Evolutionary conservation across 1,140 invertebrate species (phyloP).

Genomic region (Mercenaria mercenaria): DNA sequence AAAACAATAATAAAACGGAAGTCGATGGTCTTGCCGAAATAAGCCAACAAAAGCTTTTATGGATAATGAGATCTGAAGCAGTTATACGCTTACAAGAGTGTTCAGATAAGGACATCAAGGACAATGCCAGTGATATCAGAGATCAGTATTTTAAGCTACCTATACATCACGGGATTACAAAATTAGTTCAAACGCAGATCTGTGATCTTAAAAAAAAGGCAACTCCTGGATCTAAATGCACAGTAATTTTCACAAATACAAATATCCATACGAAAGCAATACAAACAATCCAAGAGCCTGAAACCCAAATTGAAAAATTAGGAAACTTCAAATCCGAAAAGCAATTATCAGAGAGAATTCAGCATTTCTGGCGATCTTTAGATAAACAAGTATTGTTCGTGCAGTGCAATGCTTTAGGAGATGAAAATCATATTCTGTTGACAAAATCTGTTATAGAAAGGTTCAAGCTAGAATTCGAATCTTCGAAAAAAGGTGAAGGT

Average conservation of each 20-base stretch:
- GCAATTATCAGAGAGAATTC: constrained; percentile 31
- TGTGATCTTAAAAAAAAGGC: background rate
- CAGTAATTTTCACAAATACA: constrained; percentile 37
- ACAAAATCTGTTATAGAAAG: constrained; percentile 53
- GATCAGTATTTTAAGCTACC: constrained; percentile 48
- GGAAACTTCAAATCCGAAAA: constrained; percentile 69
- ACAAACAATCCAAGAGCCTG: background rate
- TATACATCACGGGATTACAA: constrained; percentile 20
- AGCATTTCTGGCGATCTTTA: constrained; percentile 47
- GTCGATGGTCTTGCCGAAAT: constrained; percentile 44
- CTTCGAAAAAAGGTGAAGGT: background rate
- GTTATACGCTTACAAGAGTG: background rate
- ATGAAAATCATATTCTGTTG: constrained; percentile 46
- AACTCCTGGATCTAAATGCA: background rate
- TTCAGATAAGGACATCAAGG: background rate
- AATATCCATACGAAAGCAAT: constrained; percentile 11
- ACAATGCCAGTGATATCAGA: background rate
- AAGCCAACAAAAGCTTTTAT: constrained; percentile 10
- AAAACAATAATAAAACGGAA: no score
- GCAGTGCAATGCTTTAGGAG: constrained; percentile 45
- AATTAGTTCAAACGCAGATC: background rate
- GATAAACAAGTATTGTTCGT: constrained; percentile 43
- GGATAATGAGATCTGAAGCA: constrained; percentile 40
- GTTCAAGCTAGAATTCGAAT: background rate
- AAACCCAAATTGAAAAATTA: constrained; percentile 54